Evolutionary conservation across 1,140 invertebrate species (phyloP).

Genomic region (Apis dorsata): DNA sequence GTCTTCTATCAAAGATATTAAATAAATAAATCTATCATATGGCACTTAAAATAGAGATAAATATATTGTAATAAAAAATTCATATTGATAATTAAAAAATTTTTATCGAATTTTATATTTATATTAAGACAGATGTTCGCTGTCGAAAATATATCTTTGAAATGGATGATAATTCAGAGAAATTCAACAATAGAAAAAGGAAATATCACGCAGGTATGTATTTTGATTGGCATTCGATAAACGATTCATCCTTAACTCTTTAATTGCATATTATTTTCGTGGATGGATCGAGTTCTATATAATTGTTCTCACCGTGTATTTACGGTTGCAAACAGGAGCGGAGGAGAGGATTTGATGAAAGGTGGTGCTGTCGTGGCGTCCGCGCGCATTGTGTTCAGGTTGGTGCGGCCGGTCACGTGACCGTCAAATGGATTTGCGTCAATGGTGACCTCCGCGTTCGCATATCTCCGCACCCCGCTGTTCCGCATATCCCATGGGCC

Average conservation of each 20-base stretch:
- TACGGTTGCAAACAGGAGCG: background rate
- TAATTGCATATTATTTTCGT: slow-evolving; percentile 59
- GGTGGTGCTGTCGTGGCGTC: slow-evolving; percentile 25
- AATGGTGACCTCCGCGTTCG: slow-evolving; percentile 77
- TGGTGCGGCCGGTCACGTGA: slow-evolving; percentile 71
- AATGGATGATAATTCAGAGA: background rate
- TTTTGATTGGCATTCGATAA: slow-evolving; percentile 41
- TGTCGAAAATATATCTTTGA: too few species aligned
- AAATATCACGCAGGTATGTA: too few species aligned
- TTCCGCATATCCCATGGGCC: slow-evolving; percentile 62
- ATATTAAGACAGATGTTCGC: too few species aligned
- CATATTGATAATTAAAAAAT: too few species aligned
- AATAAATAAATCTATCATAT: too few species aligned
- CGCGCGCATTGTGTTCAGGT: slow-evolving; percentile 60
- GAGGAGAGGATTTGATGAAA: slow-evolving; percentile 65
- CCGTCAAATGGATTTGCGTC: slow-evolving; percentile 77
- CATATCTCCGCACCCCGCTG: slow-evolving; percentile 65
- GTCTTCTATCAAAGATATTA: too few species aligned
- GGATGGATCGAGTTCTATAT: slow-evolving; percentile 35
- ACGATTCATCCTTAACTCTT: slow-evolving; percentile 33
- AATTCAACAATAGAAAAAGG: background rate
- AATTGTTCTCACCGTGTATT: background rate
- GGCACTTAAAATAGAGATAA: too few species aligned
- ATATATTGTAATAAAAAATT: too few species aligned
- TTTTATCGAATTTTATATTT: too few species aligned